phyloP scores from a whole-genome alignment of 1,140 invertebrate species.

The Drosophila pallidifrons region DNA sequence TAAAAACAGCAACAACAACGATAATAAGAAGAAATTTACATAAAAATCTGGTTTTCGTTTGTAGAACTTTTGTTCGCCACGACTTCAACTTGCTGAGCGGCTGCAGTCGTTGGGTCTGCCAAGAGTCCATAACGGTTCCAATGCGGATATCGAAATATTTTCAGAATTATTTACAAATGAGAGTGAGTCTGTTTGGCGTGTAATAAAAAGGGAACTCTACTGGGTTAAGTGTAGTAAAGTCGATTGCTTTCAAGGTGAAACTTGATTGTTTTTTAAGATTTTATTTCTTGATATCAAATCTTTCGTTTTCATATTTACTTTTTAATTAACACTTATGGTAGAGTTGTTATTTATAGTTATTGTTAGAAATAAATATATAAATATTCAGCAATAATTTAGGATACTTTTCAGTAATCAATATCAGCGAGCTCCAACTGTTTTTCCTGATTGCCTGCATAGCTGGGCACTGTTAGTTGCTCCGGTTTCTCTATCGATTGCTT shows the following conservation, averaged over 20 bases:
- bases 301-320: too few species aligned
- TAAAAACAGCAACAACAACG: constrained; percentile 38
- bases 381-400: background rate
- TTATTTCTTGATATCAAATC: background rate
- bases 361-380: background rate
- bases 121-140: constrained; percentile 44
- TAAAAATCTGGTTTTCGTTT: constrained; percentile 71
- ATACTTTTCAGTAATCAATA: too few species aligned
- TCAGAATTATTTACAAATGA: constrained; percentile 42
- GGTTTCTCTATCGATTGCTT: constrained; percentile 31
- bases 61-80: constrained; percentile 40
- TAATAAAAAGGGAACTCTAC: constrained; percentile 9
- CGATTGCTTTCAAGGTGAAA: background rate
- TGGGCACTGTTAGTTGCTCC: constrained; percentile 12
- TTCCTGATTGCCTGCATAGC: constrained; percentile 7
- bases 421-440: background rate
- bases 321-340: too few species aligned
- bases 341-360: too few species aligned
- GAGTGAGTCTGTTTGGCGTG: constrained; percentile 58
- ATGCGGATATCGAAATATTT: constrained; percentile 31
- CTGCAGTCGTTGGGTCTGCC: constrained; percentile 33
- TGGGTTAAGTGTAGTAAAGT: background rate
- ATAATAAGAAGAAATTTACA: constrained; percentile 61
- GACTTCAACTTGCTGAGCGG: constrained; percentile 7
- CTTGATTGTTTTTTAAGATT: background rate